These are phyloP conservation scores for Helostoma temminkii DNA, from an alignment of 2,797 vertebrate species.

Conservation along the genomic window DNA sequence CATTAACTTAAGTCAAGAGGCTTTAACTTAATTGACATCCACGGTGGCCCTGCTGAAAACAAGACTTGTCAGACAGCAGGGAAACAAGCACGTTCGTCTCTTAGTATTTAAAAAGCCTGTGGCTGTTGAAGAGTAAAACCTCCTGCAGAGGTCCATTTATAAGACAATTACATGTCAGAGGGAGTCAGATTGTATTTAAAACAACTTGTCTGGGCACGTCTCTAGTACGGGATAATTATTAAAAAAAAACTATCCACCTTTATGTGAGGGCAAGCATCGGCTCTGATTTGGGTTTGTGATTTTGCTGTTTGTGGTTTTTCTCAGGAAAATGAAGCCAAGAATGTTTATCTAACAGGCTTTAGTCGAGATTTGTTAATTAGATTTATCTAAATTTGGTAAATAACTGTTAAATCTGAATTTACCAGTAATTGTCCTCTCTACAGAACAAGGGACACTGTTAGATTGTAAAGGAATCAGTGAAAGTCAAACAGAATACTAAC, in stretches of 20 bases:
- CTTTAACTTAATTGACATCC: neutral
- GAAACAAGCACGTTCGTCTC: slow-evolving; percentile 11
- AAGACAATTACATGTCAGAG: slow-evolving; percentile 33
- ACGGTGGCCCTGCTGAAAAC: neutral
- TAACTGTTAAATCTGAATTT: too few relatives aligned
- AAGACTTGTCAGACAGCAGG: neutral
- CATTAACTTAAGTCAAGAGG: slow-evolving; percentile 17
- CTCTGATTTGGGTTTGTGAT: too few relatives aligned
- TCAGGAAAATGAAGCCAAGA: neutral
- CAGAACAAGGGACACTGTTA: too few relatives aligned
- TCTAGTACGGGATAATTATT: neutral
- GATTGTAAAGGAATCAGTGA: too few relatives aligned
- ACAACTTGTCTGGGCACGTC: slow-evolving; percentile 17
- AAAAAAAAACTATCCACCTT: too few relatives aligned
- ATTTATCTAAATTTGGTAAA: too few relatives aligned
- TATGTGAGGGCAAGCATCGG: too few relatives aligned
- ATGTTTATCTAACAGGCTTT: too few relatives aligned
- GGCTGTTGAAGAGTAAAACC: slow-evolving; percentile 18
- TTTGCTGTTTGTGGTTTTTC: too few relatives aligned
- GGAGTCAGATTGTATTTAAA: slow-evolving; percentile 33
- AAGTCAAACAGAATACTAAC: too few relatives aligned
- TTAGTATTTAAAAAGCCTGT: slow-evolving; percentile 27
- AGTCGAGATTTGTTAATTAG: too few relatives aligned
- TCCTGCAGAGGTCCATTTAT: slow-evolving; percentile 44
- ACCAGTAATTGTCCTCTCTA: too few relatives aligned